Evolutionary conservation across 2,797 vertebrate species (phyloP).

Genomic region (Mus caroli): DNA sequence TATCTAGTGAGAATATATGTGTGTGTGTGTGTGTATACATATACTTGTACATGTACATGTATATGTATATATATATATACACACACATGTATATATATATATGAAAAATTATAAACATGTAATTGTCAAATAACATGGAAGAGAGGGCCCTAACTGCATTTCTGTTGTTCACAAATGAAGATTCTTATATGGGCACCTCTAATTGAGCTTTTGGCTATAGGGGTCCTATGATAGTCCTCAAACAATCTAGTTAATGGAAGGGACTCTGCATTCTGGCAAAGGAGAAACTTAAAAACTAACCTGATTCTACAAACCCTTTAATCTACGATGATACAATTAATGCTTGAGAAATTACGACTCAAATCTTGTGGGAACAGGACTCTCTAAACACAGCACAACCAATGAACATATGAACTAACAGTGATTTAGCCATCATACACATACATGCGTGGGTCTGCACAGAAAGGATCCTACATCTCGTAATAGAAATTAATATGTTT

Average conservation of each 20-base stretch:
- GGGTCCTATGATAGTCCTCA: neutral
- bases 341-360: neutral
- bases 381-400: neutral
- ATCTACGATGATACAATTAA: neutral
- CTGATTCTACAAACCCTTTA: neutral
- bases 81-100: no score
- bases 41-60: no score
- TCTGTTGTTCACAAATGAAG: neutral
- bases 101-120: no score
- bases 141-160: neutral
- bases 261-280: neutral
- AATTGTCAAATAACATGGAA: neutral
- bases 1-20: no score
- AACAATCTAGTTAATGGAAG: neutral
- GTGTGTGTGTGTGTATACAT: no score
- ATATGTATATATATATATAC: no score
- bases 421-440: neutral
- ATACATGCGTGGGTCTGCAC: neutral
- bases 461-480: neutral
- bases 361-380: neutral
- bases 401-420: neutral
- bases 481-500: neutral
- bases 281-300: neutral
- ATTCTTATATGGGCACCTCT: neutral
- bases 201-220: neutral